Evolutionary conservation across 2,113 vertebrate genomes (phyloP).

Genomic region (Phaethornis superciliosus): DNA sequence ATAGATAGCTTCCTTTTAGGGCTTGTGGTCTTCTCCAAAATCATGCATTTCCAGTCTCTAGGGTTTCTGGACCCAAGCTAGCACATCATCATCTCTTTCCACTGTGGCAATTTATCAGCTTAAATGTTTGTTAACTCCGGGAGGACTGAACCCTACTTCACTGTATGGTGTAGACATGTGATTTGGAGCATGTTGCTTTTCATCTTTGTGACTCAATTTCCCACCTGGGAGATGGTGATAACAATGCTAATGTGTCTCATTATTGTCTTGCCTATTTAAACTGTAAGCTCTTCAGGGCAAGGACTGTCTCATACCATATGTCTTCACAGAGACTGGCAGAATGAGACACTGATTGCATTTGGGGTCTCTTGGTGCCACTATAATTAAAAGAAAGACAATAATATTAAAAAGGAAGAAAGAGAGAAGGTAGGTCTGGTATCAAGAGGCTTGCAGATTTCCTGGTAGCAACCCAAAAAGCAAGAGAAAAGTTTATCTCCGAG

Average conservation of each 20-base stretch:
- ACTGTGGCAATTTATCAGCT: background rate
- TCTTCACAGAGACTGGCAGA: constrained; percentile 59
- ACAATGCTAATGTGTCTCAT: constrained; percentile 62
- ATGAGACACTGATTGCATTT: constrained; percentile 64
- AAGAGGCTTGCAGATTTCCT: constrained; percentile 35
- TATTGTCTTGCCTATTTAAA: constrained; percentile 69
- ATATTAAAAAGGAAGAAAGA: constrained; percentile 52
- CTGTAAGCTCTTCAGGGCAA: constrained; percentile 59
- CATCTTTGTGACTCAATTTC: constrained; percentile 53
- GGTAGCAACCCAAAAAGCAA: constrained; percentile 24
- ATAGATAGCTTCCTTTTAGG: background rate
- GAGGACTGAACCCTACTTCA: background rate
- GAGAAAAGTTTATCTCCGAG: constrained; percentile 5
- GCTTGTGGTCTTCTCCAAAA: background rate
- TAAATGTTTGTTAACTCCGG: background rate
- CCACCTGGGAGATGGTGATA: constrained; percentile 43
- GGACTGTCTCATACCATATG: constrained; percentile 65
- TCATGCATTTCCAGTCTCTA: background rate
- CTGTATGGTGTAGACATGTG: background rate
- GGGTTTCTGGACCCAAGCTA: background rate
- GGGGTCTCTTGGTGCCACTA: constrained; percentile 59
- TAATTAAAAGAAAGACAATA: constrained; percentile 69
- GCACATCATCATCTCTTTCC: background rate
- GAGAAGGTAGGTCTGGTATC: constrained; percentile 37
- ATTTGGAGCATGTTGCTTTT: constrained; percentile 33